phyloP scores from a whole-genome alignment of 2,113 vertebrate species.

The Carlito syrichta region DNA sequence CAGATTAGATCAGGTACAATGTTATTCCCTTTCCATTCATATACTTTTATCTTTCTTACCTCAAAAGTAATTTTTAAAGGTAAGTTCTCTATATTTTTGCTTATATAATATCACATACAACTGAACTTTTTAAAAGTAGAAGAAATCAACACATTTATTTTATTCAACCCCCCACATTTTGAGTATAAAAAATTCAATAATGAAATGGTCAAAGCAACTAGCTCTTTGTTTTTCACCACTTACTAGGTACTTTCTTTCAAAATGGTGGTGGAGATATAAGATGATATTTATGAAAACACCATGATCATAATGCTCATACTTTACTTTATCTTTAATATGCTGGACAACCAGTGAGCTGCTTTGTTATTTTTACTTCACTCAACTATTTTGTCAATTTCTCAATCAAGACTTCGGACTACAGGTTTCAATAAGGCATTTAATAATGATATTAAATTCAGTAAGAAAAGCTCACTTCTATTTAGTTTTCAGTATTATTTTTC shows the following conservation, averaged over 20 bases:
- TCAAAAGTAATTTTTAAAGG: background rate
- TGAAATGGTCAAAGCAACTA: background rate
- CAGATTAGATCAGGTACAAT: background rate
- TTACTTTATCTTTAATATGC: background rate
- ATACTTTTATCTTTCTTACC: background rate
- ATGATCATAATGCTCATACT: background rate
- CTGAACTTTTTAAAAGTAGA: background rate
- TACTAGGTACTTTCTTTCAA: background rate
- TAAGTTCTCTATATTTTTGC: background rate
- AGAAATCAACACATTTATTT: background rate
- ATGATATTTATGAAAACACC: background rate
- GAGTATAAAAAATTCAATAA: background rate
- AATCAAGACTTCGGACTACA: background rate
- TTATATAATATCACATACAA: background rate
- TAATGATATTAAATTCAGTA: background rate
- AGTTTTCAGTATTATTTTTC: background rate
- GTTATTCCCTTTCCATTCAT: background rate
- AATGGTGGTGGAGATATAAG: background rate
- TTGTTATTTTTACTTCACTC: background rate
- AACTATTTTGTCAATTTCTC: background rate
- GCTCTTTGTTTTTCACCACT: background rate
- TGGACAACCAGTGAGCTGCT: background rate
- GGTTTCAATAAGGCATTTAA: constrained; percentile 11
- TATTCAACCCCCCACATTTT: background rate
- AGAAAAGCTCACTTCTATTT: background rate